Percentiles rank a stretch among this genome's conserved stretches.
Evolutionary conservation across 2,113 vertebrate species (phyloP).

Genomic region (Physeter macrocephalus): DNA sequence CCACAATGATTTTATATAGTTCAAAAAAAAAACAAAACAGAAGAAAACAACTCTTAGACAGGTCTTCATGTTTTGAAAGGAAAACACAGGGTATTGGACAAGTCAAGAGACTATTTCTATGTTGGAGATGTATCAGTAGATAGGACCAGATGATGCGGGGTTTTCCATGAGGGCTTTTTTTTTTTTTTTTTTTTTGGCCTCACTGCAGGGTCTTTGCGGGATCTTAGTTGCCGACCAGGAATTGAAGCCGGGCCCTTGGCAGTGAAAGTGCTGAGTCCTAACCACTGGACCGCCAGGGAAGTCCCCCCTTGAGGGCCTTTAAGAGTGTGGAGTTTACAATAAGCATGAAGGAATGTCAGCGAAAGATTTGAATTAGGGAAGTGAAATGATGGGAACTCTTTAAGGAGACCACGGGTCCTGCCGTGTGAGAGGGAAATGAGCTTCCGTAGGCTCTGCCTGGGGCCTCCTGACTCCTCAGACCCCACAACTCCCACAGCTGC

Average conservation of each 20-base stretch:
- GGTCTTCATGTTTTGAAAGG: slow-evolving; percentile 1
- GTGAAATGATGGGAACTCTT: background rate
- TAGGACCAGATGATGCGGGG: background rate
- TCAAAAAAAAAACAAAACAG: background rate
- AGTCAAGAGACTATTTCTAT: background rate
- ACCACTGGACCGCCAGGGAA: background rate
- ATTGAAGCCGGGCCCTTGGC: background rate
- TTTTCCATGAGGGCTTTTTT: background rate
- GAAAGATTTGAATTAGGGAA: background rate
- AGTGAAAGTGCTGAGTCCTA: background rate
- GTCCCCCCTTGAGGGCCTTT: background rate
- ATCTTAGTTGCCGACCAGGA: background rate
- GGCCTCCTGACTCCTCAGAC: background rate
- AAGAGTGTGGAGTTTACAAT: background rate
- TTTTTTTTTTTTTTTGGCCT: background rate
- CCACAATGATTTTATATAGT: background rate
- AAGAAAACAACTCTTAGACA: background rate
- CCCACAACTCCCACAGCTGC: background rate
- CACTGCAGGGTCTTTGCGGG: background rate
- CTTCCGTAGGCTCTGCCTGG: background rate
- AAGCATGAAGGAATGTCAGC: background rate
- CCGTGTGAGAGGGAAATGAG: background rate
- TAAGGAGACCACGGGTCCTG: background rate
- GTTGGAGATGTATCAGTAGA: background rate
- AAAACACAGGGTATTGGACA: background rate